A percentile compares a stretch with the other conserved stretches of the same genome.
Conservation (phyloP, 1,140 invertebrate genomes). For the Ooceraea biroi region DNA sequence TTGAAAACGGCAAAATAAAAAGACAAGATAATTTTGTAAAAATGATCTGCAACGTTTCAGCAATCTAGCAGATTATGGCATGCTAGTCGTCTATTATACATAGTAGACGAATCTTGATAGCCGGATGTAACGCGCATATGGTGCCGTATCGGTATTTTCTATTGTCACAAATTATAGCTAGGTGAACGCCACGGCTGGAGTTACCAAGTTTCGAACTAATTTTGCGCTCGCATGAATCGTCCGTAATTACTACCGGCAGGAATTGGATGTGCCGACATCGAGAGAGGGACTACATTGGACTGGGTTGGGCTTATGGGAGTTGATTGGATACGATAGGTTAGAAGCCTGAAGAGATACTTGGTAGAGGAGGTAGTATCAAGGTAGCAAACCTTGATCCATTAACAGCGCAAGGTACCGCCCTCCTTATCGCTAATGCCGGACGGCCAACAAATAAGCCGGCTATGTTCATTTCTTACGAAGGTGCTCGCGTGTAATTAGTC, state of each 20-base stretch:
- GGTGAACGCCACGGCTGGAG: constrained; percentile 19
- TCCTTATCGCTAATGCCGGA: constrained; percentile 60
- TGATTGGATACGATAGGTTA: constrained; percentile 66
- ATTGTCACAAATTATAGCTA: constrained; percentile 55
- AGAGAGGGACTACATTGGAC: constrained; percentile 19
- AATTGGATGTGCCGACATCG: constrained; percentile 62
- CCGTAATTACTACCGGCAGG: constrained; percentile 70
- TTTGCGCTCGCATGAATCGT: constrained; percentile 71
- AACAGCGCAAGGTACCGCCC: constrained; percentile 66
- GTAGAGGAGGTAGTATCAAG: constrained; percentile 59
- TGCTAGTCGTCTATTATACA: constrained; percentile 24
- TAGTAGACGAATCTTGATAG: constrained; percentile 25
- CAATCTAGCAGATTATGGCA: constrained; percentile 25
- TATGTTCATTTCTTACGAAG: constrained; percentile 43
- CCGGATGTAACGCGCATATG: constrained; percentile 8
- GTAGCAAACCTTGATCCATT: constrained; percentile 75
- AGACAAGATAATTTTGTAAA: constrained; percentile 38
- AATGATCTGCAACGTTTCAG: constrained; percentile 12
- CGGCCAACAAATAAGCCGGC: constrained; percentile 58
- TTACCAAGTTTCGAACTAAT: constrained; percentile 77
- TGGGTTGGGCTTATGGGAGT: constrained; percentile 52
- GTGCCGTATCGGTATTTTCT: constrained; percentile 29
- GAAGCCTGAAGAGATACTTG: constrained; percentile 45
- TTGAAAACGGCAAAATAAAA: too few relatives aligned
- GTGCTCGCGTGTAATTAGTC: constrained; percentile 60